Percentiles rank a stretch among this genome's conserved stretches.
Conservation (phyloP, 2,888 invertebrate species). For the Brachyptera putata region DNA sequence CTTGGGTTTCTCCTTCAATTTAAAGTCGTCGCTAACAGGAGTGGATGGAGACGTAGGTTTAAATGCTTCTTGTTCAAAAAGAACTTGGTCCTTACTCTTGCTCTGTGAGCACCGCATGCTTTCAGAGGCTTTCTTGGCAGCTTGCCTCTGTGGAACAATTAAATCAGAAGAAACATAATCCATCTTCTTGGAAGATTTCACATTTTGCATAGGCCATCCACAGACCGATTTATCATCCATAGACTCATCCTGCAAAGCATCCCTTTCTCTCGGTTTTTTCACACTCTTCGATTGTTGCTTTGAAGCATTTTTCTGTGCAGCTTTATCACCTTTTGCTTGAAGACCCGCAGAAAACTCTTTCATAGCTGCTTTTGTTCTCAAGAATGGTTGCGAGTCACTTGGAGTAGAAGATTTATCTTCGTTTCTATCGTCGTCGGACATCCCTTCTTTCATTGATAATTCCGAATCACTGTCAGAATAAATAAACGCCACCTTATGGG, state of each 20-base stretch:
- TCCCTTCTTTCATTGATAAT: conserved; percentile 50
- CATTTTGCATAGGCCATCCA: conserved; percentile 52
- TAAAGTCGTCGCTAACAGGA: conserved; percentile 28
- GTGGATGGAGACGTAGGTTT: conserved; percentile 28
- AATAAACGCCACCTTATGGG: conserved; percentile 64
- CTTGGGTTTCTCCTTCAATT: conserved; percentile 30
- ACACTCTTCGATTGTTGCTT: conserved; percentile 42
- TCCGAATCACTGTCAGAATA: conserved; percentile 80
- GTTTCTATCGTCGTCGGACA: conserved; percentile 41
- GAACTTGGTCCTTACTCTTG: conserved; percentile 37
- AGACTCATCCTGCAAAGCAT: conserved; percentile 41
- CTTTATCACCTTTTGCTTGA: conserved; percentile 36
- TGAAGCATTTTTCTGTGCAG: conserved; percentile 39
- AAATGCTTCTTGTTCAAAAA: conserved; percentile 42
- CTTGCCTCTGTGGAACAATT: conserved; percentile 85
- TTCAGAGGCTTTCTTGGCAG: conserved; percentile 87
- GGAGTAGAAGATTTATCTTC: conserved; percentile 43
- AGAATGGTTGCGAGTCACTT: conserved; percentile 63
- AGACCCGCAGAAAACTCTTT: conserved; percentile 69
- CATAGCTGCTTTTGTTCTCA: conserved; percentile 79
- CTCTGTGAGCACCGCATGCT: conserved; percentile 61
- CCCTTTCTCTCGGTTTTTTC: conserved; percentile 46
- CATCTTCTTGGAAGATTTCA: conserved; percentile 40
- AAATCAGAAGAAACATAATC: conserved; percentile 64
- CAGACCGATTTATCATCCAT: conserved; percentile 45